phyloP scores from a whole-genome alignment of 2,797 vertebrate genomes.

The Orientallactaga sibirica region DNA sequence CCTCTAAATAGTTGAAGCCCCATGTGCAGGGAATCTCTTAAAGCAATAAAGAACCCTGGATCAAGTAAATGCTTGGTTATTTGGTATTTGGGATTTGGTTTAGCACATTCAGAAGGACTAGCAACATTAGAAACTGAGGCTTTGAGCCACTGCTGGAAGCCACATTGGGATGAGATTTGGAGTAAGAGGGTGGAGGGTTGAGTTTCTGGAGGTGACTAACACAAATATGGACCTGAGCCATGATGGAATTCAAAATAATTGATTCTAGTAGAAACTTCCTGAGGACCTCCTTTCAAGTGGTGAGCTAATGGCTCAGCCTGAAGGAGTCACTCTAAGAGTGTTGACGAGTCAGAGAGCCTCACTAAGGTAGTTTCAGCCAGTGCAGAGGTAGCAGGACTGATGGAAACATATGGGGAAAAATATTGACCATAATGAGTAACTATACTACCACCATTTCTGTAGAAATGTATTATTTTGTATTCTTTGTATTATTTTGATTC shows the following conservation, averaged over 20 bases:
- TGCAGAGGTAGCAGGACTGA: not conserved
- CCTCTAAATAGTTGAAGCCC: not conserved
- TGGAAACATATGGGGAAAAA: not conserved
- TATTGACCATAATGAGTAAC: not conserved
- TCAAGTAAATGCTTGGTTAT: not conserved
- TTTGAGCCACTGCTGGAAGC: not conserved
- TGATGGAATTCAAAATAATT: not conserved
- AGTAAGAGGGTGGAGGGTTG: not conserved
- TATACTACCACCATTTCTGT: not conserved
- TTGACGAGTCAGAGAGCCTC: not conserved
- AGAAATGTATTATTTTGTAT: not conserved
- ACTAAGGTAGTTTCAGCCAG: not conserved
- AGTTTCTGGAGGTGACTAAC: not conserved
- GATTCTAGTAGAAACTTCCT: not conserved
- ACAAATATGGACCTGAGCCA: not conserved
- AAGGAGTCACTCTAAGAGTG: fast-evolving
- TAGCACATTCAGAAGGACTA: not conserved
- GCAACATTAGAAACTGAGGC: not conserved
- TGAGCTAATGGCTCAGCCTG: too few relatives aligned
- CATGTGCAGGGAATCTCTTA: not conserved
- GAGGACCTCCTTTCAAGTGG: not conserved
- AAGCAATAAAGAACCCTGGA: not conserved
- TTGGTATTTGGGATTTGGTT: not conserved
- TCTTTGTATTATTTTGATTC: not conserved
- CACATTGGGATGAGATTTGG: fast-evolving